Conservation (phyloP, 2,113 vertebrate species). For the Trematomus loennbergii region DNA sequence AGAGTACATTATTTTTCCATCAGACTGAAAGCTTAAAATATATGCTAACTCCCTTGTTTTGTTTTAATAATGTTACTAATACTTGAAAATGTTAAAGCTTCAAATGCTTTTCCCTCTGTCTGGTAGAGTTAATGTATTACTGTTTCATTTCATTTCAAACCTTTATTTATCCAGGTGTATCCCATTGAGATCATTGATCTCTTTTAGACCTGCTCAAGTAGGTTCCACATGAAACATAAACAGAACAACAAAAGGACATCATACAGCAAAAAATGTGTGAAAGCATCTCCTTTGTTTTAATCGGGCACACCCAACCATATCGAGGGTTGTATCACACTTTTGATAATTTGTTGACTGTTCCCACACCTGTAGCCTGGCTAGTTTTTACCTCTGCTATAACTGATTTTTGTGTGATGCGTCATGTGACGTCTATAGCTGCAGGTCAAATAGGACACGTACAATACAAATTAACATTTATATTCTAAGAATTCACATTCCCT, state of each 20-base stretch:
- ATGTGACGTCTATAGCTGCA: background rate
- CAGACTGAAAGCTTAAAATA: background rate
- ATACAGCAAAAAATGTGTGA: too few species aligned
- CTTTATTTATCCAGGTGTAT: too few species aligned
- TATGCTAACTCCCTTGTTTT: background rate
- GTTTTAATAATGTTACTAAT: background rate
- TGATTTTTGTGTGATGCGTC: constrained; percentile 2
- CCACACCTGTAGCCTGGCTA: constrained; percentile 39
- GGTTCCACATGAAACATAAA: too few species aligned
- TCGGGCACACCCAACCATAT: constrained; percentile 42
- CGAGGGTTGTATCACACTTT: background rate
- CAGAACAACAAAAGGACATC: too few species aligned
- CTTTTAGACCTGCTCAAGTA: too few species aligned
- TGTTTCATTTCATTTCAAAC: too few species aligned
- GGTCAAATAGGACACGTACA: constrained; percentile 33
- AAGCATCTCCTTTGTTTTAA: constrained; percentile 15
- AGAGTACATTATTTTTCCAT: background rate
- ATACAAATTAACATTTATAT: background rate
- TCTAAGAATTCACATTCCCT: background rate
- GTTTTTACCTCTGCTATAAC: background rate
- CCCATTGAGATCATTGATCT: too few species aligned
- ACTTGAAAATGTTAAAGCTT: background rate
- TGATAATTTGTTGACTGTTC: constrained; percentile 30
- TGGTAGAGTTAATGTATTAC: background rate
- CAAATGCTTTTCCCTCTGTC: background rate